phyloP scores from a whole-genome alignment of 2,113 vertebrate species.

The Ameiurus melas region DNA sequence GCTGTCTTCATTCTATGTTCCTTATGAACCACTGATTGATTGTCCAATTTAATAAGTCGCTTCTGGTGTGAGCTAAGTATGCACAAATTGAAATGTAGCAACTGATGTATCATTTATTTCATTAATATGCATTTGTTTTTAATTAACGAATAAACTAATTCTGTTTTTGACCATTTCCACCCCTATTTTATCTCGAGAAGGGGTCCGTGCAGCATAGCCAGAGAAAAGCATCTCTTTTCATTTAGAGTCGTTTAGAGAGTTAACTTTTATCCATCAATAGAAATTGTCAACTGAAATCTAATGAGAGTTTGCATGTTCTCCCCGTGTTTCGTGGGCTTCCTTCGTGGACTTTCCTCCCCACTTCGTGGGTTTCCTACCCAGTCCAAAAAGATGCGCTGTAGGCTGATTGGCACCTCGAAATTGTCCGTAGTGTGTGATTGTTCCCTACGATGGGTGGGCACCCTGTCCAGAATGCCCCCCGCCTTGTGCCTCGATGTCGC shows the following conservation, averaged over 20 bases:
- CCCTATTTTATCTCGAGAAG: background rate
- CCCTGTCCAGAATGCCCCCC: too few relatives aligned
- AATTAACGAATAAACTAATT: background rate
- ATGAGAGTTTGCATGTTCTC: background rate
- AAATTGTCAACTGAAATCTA: background rate
- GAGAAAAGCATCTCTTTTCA: background rate
- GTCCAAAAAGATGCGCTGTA: too few relatives aligned
- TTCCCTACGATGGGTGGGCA: too few relatives aligned
- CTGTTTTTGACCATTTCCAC: background rate
- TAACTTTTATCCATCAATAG: background rate
- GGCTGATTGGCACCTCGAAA: too few relatives aligned
- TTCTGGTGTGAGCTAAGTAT: background rate
- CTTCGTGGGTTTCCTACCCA: too few relatives aligned
- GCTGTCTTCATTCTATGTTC: background rate
- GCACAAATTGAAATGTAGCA: background rate
- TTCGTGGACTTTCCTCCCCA: too few relatives aligned
- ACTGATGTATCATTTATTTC: background rate
- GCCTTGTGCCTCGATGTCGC: too few relatives aligned
- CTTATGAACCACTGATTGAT: background rate
- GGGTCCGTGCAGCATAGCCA: background rate
- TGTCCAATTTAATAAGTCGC: background rate
- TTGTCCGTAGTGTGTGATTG: too few relatives aligned
- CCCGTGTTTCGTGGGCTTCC: too few relatives aligned
- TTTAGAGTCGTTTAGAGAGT: too few relatives aligned
- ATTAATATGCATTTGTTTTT: too few relatives aligned